Conservation (phyloP, 2,797 vertebrate genomes). For the Harpagifer antarcticus region DNA sequence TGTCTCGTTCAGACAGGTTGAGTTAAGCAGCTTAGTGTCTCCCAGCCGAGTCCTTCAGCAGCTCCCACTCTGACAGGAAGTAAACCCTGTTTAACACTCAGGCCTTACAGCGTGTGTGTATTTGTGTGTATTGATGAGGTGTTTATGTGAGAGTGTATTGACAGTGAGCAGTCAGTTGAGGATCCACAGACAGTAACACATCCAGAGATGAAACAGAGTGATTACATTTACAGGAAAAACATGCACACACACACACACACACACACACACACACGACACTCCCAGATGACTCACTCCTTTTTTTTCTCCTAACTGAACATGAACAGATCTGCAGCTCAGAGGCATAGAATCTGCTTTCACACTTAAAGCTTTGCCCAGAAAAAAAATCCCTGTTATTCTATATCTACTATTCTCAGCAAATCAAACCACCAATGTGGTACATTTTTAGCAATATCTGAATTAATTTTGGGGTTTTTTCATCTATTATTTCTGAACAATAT, state of each 20-base stretch:
- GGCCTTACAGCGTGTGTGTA: not conserved
- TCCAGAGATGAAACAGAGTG: conserved; percentile 17
- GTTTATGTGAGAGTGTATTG: conserved; percentile 1
- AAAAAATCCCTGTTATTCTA: not conserved
- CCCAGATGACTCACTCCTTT: conserved; percentile 39
- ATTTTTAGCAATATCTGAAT: no score
- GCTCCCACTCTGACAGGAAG: conserved; percentile 28
- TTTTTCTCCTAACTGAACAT: conserved; percentile 9
- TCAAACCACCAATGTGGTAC: not conserved
- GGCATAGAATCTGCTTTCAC: not conserved
- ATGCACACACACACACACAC: conserved; percentile 7
- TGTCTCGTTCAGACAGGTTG: no score
- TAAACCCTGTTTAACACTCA: conserved; percentile 16
- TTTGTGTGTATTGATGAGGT: conserved; percentile 5
- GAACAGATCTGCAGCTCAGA: conserved; percentile 1
- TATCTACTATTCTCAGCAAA: not conserved
- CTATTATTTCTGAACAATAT: no score
- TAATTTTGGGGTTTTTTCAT: no score
- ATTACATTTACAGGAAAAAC: conserved; percentile 25
- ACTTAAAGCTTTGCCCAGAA: not conserved
- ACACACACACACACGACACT: no score
- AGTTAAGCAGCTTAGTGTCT: conserved; percentile 52
- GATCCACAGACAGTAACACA: conserved; percentile 13
- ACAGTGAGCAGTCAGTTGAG: not conserved
- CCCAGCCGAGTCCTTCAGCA: conserved; percentile 16